A percentile compares a stretch with the other conserved stretches of the same genome.
Conservation (phyloP, 2,113 vertebrate genomes). For the Oncorhynchus masou region DNA sequence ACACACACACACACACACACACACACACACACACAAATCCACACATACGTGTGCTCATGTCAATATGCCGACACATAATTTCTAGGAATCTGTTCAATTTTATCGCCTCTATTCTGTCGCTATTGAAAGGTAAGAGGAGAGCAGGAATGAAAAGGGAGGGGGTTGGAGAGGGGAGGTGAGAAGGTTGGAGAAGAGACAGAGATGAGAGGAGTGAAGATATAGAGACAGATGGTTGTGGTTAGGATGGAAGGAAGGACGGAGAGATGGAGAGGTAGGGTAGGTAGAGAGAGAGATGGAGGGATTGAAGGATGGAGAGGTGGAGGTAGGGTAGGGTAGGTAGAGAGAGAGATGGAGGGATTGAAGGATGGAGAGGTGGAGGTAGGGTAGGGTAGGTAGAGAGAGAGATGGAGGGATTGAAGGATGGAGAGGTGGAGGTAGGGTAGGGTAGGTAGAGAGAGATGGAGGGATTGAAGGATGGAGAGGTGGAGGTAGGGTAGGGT, state of each 20-base stretch:
- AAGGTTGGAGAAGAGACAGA: too few relatives aligned
- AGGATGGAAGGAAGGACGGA: too few relatives aligned
- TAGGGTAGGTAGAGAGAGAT: too few relatives aligned
- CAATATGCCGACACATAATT: conserved; percentile 8
- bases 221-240: neutral
- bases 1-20: neutral
- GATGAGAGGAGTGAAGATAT: neutral
- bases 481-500: conserved; percentile 19
- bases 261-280: neutral
- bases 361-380: conserved; percentile 11
- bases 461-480: conserved; percentile 18
- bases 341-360: neutral
- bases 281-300: neutral
- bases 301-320: neutral
- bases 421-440: conserved; percentile 35
- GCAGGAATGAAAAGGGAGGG: neutral
- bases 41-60: neutral
- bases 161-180: too few relatives aligned
- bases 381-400: neutral
- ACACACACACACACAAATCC: neutral
- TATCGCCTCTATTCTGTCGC: too few relatives aligned
- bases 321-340: neutral
- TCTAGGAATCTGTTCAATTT: conserved; percentile 4
- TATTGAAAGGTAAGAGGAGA: neutral
- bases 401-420: conserved; percentile 53